Base-by-base conservation (phyloP, 2,113 vertebrate genomes). In the Cricetomys ansorgei region DNA sequence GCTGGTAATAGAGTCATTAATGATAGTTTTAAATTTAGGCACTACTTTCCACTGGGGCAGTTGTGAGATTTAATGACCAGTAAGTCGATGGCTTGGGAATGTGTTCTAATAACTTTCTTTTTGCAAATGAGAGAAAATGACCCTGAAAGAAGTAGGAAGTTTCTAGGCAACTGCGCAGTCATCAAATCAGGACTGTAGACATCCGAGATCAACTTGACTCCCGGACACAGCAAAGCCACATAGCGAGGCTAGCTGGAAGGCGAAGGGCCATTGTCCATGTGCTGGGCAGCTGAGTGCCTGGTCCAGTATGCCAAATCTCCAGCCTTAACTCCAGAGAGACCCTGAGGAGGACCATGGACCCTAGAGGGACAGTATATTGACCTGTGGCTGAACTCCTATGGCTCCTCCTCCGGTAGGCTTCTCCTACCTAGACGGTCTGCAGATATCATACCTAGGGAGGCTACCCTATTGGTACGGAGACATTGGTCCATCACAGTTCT, bases 101-200 rank as follows among this genome's bases (percentile, higher is more conserved):
- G 76, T 59, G 73, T 53, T 89, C 81, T 88, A 81, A 92, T 89
- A 95, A 95, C 62, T 93, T 80, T 81, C 53, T 53, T 88, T 97
- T 92, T 91, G 67, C 73, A 94, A 95, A 92, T 86, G 88, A 94
- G 87, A 91, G 91, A 91, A 97, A 97, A 87, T 16, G 37, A 37
- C 34, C 43, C 76, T 29, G 1, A 65, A 85, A 80, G 53, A 84
- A 79, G 13, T 50, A 76, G 40, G 29, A 88, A 40, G 25, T 31
- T 59, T 95, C 94, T 75, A 21, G 67, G 73, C 17, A 89, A 53
- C 53, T 37, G 37, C 21, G 37, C 15, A 53, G 57, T 9, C 43
- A 79, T 96, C 81, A 73, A 80, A 86, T 16, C 34, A 89, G 76
- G 70, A 77, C 48, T 57, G 69, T 75, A 83, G 37, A 37, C n/a